Percentiles rank a stretch among this genome's conserved stretches.
phyloP scores from a whole-genome alignment of 2,888 invertebrate species.

The Dryobota labecula region DNA sequence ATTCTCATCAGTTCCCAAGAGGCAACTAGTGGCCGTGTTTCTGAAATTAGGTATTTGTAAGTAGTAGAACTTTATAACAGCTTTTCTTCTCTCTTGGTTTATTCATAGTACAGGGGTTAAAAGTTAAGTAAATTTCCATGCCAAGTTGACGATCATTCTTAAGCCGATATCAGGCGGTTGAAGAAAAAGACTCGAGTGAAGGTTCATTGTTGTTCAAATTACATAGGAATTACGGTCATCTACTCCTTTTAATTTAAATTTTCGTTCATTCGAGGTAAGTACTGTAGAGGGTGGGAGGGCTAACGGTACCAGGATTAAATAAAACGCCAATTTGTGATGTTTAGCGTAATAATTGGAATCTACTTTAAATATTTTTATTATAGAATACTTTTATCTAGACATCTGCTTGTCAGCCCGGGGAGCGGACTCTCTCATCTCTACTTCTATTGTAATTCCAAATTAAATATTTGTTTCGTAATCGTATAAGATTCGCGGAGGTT shows the following conservation, averaged over 20 bases:
- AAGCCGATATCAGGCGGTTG: neutral
- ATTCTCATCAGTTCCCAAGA: conserved; percentile 84
- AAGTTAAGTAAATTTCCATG: neutral
- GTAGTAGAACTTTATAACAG: neutral
- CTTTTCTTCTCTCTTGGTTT: neutral
- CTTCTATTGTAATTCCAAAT: no score
- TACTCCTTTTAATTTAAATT: neutral
- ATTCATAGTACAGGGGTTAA: neutral
- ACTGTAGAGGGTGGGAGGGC: no score
- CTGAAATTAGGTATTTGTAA: conserved; percentile 69
- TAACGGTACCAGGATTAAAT: no score
- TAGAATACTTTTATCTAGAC: no score
- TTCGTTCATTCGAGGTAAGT: neutral
- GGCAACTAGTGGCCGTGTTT: conserved; percentile 78
- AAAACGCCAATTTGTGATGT: no score
- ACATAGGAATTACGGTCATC: neutral
- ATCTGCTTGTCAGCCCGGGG: no score
- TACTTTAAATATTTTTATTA: no score
- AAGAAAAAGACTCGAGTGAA: neutral
- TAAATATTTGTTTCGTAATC: no score
- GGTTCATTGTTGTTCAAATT: neutral
- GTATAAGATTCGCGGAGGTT: no score
- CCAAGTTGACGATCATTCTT: neutral
- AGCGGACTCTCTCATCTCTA: no score
- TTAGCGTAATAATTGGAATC: no score